A percentile compares a stretch with the other conserved stretches of the same genome.
phyloP scores from a whole-genome alignment of 2,113 vertebrate genomes.

The Macrotis lagotis region DNA sequence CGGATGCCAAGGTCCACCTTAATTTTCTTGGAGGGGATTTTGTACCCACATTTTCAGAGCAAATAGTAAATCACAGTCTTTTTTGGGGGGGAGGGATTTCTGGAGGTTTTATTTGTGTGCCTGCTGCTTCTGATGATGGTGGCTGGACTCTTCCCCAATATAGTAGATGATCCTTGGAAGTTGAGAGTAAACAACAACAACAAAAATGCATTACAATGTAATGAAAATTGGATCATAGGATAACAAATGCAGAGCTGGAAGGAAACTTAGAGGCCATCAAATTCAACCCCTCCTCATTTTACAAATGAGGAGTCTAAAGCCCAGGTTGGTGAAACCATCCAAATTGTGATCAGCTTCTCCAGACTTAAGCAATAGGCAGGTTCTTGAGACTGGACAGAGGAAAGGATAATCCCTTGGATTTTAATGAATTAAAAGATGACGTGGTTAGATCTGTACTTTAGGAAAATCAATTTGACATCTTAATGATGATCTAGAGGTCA shows the following conservation, averaged over 20 bases:
- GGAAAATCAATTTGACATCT: background rate
- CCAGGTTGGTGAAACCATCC: background rate
- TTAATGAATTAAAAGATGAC: background rate
- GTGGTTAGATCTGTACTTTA: background rate
- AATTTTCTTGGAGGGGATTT: background rate
- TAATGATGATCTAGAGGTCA: background rate
- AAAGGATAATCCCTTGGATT: background rate
- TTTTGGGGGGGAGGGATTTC: no score
- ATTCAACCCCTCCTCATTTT: background rate
- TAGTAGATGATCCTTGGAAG: background rate
- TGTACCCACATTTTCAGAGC: constrained; percentile 47
- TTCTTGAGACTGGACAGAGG: background rate
- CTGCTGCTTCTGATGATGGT: background rate
- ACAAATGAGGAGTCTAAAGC: background rate
- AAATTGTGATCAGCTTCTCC: background rate
- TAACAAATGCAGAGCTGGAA: background rate
- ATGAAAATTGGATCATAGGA: background rate
- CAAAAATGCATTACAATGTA: background rate
- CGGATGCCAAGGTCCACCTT: background rate
- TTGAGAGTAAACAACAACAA: background rate
- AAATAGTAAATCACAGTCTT: background rate
- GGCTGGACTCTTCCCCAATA: background rate
- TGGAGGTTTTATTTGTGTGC: background rate
- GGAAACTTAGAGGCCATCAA: background rate
- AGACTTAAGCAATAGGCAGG: background rate